A percentile compares a stretch with the other conserved stretches of the same genome.
phyloP scores from a whole-genome alignment of 2,113 vertebrate genomes.

The Tangachromis dhanisi region DNA sequence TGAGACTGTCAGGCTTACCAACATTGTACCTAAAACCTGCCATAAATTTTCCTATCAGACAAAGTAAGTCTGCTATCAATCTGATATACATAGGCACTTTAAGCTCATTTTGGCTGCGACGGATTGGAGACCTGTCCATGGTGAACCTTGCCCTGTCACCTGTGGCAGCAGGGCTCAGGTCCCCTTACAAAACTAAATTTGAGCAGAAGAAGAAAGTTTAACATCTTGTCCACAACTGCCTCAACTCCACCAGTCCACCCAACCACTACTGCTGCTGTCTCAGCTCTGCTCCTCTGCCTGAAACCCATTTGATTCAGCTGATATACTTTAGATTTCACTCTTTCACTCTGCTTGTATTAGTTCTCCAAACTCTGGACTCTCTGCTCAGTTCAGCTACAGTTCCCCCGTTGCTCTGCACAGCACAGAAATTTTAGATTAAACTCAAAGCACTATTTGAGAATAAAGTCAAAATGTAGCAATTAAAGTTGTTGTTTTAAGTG shows the following conservation, averaged over 20 bases:
- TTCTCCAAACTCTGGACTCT: neutral
- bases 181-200: neutral
- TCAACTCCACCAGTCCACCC: neutral
- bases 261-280: neutral
- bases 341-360: neutral
- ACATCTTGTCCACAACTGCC: neutral
- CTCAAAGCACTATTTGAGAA: neutral
- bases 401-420: neutral
- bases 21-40: neutral
- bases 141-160: neutral
- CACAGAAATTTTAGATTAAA: neutral
- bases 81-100: neutral
- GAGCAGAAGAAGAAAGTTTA: neutral
- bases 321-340: neutral
- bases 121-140: neutral
- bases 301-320: neutral
- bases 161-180: neutral
- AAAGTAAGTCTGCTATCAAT: neutral
- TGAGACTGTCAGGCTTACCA: neutral
- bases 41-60: neutral
- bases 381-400: neutral
- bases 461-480: neutral
- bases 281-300: neutral
- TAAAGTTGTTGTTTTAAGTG: neutral
- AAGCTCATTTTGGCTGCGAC: neutral